Conservation (phyloP, 2,888 invertebrate species). For the Cremastinae sp. region DNA sequence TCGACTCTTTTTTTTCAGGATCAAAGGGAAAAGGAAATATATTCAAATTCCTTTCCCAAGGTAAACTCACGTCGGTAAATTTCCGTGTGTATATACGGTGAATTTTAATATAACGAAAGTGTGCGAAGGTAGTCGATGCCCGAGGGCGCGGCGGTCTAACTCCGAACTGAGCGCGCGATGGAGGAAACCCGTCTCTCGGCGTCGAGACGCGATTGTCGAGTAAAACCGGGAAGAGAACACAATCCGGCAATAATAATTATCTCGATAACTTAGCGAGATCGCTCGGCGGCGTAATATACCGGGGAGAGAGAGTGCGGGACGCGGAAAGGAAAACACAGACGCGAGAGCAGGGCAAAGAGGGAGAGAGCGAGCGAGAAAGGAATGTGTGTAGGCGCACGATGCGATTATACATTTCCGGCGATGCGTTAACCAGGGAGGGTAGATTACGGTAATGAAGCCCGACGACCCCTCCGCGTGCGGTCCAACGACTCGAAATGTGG, state of each 20-base stretch:
- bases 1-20: no score
- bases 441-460: conserved; percentile 77
- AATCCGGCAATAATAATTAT: conserved; percentile 71
- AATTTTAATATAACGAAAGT: no score
- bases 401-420: conserved; percentile 76
- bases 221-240: conserved; percentile 61
- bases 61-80: no score
- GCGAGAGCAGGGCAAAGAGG: background rate
- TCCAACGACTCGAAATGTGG: conserved; percentile 77
- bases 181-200: background rate
- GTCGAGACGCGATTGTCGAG: conserved; percentile 39
- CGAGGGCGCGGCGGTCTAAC: no score
- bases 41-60: no score
- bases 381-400: conserved; percentile 60
- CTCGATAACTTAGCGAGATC: conserved; percentile 65
- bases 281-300: conserved; percentile 66
- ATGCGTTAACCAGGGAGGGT: conserved; percentile 76
- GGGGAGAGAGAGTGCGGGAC: conserved; percentile 38
- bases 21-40: no score
- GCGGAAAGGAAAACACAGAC: conserved; percentile 22
- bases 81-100: no score
- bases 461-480: conserved; percentile 72
- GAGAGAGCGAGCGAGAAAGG: conserved; percentile 14
- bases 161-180: no score
- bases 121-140: no score